Evolutionary conservation across 2,888 invertebrate genomes (phyloP).

Genomic region (Drosophila kuntzei): DNA sequence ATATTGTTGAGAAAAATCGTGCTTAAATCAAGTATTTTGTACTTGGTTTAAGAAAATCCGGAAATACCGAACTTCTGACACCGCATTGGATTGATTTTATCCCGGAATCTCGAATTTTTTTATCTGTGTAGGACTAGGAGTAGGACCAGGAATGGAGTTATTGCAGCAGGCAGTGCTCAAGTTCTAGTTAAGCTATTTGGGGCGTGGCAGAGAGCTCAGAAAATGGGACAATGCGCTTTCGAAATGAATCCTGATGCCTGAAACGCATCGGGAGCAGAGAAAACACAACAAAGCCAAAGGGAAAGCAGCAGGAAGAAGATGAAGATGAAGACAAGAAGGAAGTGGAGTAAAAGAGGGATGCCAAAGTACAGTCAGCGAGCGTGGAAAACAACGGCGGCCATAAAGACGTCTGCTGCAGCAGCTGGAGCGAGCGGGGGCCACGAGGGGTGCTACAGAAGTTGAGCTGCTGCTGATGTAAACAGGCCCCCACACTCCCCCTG

Average conservation of each 20-base stretch:
- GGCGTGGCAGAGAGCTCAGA: constrained; percentile 19
- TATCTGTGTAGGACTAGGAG: background rate
- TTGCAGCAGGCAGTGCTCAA: constrained; percentile 21
- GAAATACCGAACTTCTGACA: no score
- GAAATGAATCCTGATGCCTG: constrained; percentile 23
- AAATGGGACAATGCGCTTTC: constrained; percentile 61
- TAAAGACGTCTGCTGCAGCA: constrained; percentile 78
- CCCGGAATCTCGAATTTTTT: no score
- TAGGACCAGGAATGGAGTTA: background rate
- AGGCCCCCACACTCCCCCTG: constrained; percentile 1
- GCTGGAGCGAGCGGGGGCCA: constrained; percentile 3
- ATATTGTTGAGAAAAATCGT: no score
- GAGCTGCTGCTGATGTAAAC: constrained; percentile 38
- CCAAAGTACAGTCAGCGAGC: constrained; percentile 78
- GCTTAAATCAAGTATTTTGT: no score
- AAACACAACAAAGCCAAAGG: constrained; percentile 18
- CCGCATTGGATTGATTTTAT: no score
- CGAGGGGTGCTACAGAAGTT: constrained; percentile 12
- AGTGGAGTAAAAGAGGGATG: constrained; percentile 3
- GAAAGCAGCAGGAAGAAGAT: constrained; percentile 29
- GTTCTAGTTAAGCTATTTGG: constrained; percentile 22
- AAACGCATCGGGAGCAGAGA: constrained; percentile 34
- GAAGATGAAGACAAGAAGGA: constrained; percentile 17
- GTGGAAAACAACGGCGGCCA: constrained; percentile 76
- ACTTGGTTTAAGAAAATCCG: no score